Base-by-base conservation (phyloP, 2,797 vertebrate genomes). In the Chrosomus eos region DNA sequence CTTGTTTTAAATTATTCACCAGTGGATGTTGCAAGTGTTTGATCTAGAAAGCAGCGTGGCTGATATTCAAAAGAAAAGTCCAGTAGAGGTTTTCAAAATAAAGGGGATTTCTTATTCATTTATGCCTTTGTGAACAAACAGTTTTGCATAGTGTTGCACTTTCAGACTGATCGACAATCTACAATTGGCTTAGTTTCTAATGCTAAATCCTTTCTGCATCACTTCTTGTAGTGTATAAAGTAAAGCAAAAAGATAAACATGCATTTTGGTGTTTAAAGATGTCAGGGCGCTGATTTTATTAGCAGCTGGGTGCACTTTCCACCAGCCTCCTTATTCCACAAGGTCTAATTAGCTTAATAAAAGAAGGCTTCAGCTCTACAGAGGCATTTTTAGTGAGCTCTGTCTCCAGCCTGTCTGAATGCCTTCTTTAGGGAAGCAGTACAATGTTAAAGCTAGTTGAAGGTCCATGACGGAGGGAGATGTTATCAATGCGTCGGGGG, bases 351-450 rank as follows among this genome's bases (percentile, higher is more conserved):
- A 88, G 86, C 91, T 89, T 90, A 89, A 91, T 91, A 91, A 91
- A 91, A 90, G 90, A 85, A 86, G 89, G 81, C 84, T 84, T 90
- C 68, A 86, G 88, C 84, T 87, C 74, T 81, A 90, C 76, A 76
- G 68, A 88, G 88, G 79, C 85, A 87, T 90, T 85, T 89, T 90
- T 88, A 90, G 89, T 87, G 83, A 89, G 81, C 53, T 40, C 80
- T 87, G 91, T 92, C 91, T 92, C 90, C 90, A 92, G 89, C 58
- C 75, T 87, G 92, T 91, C 91, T 91, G 88, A 90, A 87, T 73
- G 85, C 82, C 80, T 88, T 75, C 83, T 88, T 80, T 60, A 82
- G 80, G 81, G 82, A 88, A 80, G 84, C 72, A 81, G 62, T 75
- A 86, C 80, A 87, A 86, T 90, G 85, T 86, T 74, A 70, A 80